A percentile compares a stretch with the other conserved stretches of the same genome.
Evolutionary conservation across 2,113 vertebrate genomes (phyloP).

Genomic region (Alosa alosa): DNA sequence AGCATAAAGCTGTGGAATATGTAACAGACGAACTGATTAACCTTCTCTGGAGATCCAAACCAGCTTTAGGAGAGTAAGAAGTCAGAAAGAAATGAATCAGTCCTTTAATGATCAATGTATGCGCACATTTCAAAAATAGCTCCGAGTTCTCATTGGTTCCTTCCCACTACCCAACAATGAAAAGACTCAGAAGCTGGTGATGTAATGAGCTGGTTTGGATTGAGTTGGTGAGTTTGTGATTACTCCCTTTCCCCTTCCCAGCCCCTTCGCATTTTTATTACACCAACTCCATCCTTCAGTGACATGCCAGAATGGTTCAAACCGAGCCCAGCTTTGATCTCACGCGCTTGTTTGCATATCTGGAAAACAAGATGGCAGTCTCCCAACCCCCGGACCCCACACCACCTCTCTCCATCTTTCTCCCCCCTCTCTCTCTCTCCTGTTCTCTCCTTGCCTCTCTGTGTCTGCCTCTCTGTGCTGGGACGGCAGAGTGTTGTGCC

Average conservation of each 20-base stretch:
- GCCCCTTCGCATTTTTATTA: background rate
- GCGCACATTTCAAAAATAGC: background rate
- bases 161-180: background rate
- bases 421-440: background rate
- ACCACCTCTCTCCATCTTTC: background rate
- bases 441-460: background rate
- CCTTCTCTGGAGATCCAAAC: background rate
- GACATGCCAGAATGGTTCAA: background rate
- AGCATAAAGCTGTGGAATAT: background rate
- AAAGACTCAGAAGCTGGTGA: background rate
- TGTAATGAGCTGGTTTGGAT: background rate
- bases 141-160: background rate
- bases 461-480: slow-evolving; percentile 13
- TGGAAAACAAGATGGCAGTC: slow-evolving; percentile 53
- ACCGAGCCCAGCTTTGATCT: slow-evolving; percentile 25
- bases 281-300: slow-evolving; percentile 25
- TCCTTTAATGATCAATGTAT: background rate
- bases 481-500: slow-evolving; percentile 29
- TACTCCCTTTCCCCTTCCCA: background rate
- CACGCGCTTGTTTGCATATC: slow-evolving; percentile 43
- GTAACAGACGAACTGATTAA: background rate
- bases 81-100: background rate
- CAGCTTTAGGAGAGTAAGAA: background rate
- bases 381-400: background rate
- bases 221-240: background rate